A percentile compares a stretch with the other conserved stretches of the same genome.
phyloP scores from a whole-genome alignment of 1,140 invertebrate genomes.

The Portunus trituberculatus region DNA sequence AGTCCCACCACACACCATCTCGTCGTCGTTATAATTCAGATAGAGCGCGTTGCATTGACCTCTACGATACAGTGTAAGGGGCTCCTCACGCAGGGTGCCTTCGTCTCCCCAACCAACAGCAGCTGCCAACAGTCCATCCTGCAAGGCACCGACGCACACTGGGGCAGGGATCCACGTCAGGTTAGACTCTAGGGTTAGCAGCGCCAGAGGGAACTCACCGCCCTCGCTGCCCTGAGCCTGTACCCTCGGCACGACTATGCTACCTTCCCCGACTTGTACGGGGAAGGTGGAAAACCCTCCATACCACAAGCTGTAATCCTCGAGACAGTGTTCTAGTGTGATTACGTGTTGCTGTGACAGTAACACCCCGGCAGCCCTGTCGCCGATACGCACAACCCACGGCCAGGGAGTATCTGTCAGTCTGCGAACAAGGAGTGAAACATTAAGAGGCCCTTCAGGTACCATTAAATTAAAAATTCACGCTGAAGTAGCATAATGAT shows the following conservation, averaged over 20 bases:
- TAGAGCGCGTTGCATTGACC: not conserved
- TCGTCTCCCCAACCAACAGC: not conserved
- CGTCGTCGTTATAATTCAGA: not conserved
- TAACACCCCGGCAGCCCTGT: not conserved
- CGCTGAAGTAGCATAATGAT: too few species aligned
- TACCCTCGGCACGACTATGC: not conserved
- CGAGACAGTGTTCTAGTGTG: not conserved
- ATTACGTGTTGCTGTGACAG: not conserved
- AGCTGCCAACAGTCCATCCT: not conserved
- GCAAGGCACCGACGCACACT: not conserved
- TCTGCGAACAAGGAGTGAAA: too few species aligned
- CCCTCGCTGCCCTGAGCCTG: not conserved
- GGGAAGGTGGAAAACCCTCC: not conserved
- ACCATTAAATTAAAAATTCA: too few species aligned
- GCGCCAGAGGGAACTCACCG: not conserved
- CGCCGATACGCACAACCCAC: not conserved
- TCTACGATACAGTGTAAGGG: not conserved
- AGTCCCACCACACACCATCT: not conserved
- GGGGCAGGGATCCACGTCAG: not conserved
- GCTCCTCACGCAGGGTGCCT: not conserved
- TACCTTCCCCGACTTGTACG: not conserved
- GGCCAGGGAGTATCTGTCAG: not conserved
- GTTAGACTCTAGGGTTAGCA: not conserved
- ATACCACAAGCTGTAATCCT: not conserved
- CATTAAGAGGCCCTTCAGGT: too few species aligned